Conservation (phyloP, 1,140 invertebrate species). For the Pachyrhynchus sulphureomaculatus region DNA sequence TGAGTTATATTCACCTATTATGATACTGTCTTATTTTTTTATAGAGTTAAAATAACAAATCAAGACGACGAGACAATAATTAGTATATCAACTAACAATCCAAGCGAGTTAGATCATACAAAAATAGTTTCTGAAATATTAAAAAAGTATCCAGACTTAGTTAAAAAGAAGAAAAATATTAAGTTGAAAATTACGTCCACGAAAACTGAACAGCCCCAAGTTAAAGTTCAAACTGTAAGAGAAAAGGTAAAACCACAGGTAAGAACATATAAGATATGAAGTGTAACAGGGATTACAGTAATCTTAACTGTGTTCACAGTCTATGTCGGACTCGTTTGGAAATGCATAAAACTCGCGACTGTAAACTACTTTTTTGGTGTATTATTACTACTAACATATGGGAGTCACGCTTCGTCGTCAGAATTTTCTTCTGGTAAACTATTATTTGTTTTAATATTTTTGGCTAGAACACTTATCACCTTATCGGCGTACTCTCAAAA, state of each 20-base stretch:
- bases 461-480: no score
- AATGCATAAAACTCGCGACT: no score
- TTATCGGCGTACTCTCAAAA: no score
- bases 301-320: no score
- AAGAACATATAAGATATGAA: slow-evolving; percentile 28
- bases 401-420: no score
- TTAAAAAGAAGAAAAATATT: slow-evolving; percentile 84
- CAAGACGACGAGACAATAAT: slow-evolving; percentile 46
- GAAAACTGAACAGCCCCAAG: slow-evolving; percentile 1
- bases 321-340: no score
- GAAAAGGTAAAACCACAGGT: slow-evolving; percentile 14
- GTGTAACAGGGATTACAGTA: no score
- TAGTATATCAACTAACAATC: slow-evolving; percentile 36
- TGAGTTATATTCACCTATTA: not conserved
- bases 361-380: no score
- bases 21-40: not conserved
- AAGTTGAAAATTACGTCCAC: slow-evolving; percentile 77
- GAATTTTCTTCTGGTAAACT: no score
- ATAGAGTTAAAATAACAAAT: slow-evolving; percentile 17
- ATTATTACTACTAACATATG: no score
- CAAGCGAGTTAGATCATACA: slow-evolving; percentile 64
- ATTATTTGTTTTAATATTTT: no score
- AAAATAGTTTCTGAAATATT: slow-evolving; percentile 84
- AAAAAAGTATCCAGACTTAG: slow-evolving; percentile 84
- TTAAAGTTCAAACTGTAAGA: slow-evolving; percentile 11